A percentile compares a stretch with the other conserved stretches of the same genome.
phyloP scores from a whole-genome alignment of 2,113 vertebrate genomes.

The Arizona elegans region DNA sequence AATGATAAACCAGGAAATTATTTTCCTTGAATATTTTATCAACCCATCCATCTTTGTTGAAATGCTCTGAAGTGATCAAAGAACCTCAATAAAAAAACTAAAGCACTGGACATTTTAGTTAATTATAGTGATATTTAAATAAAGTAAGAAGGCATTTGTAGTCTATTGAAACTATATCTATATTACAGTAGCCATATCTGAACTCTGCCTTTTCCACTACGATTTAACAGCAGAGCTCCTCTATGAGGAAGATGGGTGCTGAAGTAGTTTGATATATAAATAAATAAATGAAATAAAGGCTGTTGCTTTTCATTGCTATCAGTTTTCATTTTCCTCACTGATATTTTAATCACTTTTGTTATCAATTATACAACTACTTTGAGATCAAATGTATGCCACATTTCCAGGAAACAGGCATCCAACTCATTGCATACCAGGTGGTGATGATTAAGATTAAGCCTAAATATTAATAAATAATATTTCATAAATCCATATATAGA shows the following conservation, averaged over 20 bases:
- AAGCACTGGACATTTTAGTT: neutral
- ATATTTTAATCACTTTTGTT: conserved; percentile 76
- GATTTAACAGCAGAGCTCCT: conserved; percentile 36
- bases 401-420: too few relatives aligned
- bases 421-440: conserved; percentile 18
- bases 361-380: conserved; percentile 74
- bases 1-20: neutral
- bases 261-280: too few relatives aligned
- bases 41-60: neutral
- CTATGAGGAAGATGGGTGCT: too few relatives aligned
- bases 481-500: conserved; percentile 60
- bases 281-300: conserved; percentile 45
- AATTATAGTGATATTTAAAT: conserved; percentile 38
- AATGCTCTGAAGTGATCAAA: neutral
- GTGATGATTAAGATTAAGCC: conserved; percentile 64
- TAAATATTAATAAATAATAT: conserved; percentile 53
- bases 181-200: conserved; percentile 51
- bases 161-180: conserved; percentile 34
- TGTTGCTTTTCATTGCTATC: conserved; percentile 68
- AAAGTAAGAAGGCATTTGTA: conserved; percentile 35
- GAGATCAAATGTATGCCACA: conserved; percentile 53
- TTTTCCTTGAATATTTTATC: conserved; percentile 8
- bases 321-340: conserved; percentile 73
- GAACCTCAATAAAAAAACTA: neutral
- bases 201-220: conserved; percentile 50